These are phyloP conservation scores for Cardinalis cardinalis DNA, from an alignment of 2,113 vertebrate genomes.

Conservation along the genomic window DNA sequence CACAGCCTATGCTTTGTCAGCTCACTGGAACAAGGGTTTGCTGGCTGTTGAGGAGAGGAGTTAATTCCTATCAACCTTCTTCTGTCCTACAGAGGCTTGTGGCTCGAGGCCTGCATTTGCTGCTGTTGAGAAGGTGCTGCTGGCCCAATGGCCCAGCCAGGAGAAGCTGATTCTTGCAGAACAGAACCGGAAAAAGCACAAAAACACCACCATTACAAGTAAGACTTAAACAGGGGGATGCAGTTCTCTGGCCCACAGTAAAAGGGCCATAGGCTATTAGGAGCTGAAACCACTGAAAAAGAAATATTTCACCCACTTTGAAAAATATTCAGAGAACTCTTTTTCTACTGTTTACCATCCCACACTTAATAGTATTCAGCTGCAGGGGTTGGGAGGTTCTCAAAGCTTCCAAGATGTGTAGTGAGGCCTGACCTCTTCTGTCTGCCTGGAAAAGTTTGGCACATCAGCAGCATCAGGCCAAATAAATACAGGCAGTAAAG, in stretches of 20 bases:
- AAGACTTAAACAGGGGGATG: neutral
- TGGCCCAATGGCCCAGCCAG: constrained; percentile 68
- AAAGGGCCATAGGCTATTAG: neutral
- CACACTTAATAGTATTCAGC: neutral
- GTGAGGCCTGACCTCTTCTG: neutral
- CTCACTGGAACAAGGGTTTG: neutral
- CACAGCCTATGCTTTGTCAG: accelerated
- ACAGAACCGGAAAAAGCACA: constrained; percentile 44
- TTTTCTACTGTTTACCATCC: neutral
- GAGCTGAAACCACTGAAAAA: neutral
- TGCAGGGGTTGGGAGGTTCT: neutral
- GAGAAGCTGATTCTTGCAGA: constrained; percentile 67
- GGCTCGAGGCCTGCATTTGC: neutral
- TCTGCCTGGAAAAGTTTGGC: neutral
- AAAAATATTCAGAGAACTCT: neutral
- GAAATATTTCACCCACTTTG: neutral
- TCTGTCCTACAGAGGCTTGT: constrained; percentile 51
- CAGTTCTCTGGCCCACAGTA: accelerated
- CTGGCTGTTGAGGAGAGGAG: accelerated
- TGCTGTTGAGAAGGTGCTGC: constrained; percentile 34
- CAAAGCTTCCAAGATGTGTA: neutral
- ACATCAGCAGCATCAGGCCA: neutral
- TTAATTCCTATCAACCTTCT: neutral
- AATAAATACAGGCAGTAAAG: neutral
- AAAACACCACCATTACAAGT: constrained; percentile 77